Base-by-base conservation (phyloP, 2,888 invertebrate species). In the Xestia sexstrigata region DNA sequence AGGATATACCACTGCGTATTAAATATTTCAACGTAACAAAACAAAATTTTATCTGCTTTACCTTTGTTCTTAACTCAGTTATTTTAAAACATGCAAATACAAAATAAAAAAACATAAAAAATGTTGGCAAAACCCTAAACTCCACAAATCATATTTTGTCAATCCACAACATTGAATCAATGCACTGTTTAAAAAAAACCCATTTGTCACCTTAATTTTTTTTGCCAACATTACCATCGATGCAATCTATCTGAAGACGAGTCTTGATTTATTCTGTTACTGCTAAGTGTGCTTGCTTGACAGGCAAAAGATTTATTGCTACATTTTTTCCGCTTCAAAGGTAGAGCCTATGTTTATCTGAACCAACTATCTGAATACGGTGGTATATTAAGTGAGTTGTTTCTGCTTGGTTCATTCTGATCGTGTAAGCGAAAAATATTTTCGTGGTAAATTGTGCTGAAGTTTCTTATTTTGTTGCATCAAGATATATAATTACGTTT, bases 211-310 rank as follows among this genome's bases (percentile, higher is more conserved):
- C 60, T 35, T 63, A 52, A 3, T 79, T 88, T 89, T n/a, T 92
- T 91, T 89, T 91, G 85, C 90, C 71, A 82, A 84, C 89, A 89
- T 87, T 87, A 87, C 87, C 89, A 90, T 91, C 87, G 91, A 91
- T 92, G 89, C 91, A 92, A 93, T 94, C 91, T 94, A 90, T 91
- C 77, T 75, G 74, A 82, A 87, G 78, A 83, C 75, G 70, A 89
- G 90, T 87, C 92, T 92, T 94, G 95, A 95, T 94, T 94, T 95
- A 94, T 95, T 93, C 91, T 89, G 91, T 92, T 89, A 92, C 90
- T 71, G 89, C 90, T 89, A 91, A 94, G 92, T 93, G 91, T 93
- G 93, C 91, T 92, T 78, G 91, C 93, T 92, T 94, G 95, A 95
- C 95, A 94, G 93, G 89, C 74, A 72, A 86, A 89, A 93, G 94